A percentile compares a stretch with the other conserved stretches of the same genome.
phyloP scores from a whole-genome alignment of 2,888 invertebrate species.

The Phorcus lineatus region DNA sequence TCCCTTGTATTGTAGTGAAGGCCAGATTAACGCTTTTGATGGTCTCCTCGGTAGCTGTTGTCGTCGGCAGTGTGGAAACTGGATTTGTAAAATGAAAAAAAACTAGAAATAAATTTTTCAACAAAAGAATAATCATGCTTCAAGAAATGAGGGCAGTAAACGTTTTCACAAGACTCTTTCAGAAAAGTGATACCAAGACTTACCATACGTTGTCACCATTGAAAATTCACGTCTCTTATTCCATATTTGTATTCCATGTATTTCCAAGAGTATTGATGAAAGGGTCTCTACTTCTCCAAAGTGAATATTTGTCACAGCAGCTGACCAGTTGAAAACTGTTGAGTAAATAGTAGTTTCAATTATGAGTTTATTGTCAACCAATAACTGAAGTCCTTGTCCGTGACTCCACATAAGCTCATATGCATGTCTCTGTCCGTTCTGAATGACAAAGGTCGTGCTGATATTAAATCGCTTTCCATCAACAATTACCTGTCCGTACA shows the following conservation, averaged over 20 bases:
- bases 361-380: neutral
- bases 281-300: neutral
- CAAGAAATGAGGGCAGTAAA: too few species aligned
- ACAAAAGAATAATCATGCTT: too few species aligned
- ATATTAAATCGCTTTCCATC: neutral
- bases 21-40: too few species aligned
- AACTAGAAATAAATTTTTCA: too few species aligned
- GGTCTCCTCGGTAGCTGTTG: too few species aligned
- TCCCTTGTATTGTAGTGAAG: too few species aligned
- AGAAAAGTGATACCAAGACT: too few species aligned
- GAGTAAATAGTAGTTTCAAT: neutral
- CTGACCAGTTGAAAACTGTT: neutral
- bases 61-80: too few species aligned
- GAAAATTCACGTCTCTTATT: neutral
- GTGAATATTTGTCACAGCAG: neutral
- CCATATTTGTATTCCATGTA: neutral
- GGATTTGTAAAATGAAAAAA: too few species aligned
- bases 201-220: too few species aligned
- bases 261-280: neutral
- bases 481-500: neutral
- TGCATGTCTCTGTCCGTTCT: neutral
- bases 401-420: neutral
- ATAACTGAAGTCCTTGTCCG: neutral
- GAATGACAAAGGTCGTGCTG: neutral
- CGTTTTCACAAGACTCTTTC: too few species aligned